Base-by-base conservation (phyloP, 1,140 invertebrate species). In the Eriocheir sinensis region DNA sequence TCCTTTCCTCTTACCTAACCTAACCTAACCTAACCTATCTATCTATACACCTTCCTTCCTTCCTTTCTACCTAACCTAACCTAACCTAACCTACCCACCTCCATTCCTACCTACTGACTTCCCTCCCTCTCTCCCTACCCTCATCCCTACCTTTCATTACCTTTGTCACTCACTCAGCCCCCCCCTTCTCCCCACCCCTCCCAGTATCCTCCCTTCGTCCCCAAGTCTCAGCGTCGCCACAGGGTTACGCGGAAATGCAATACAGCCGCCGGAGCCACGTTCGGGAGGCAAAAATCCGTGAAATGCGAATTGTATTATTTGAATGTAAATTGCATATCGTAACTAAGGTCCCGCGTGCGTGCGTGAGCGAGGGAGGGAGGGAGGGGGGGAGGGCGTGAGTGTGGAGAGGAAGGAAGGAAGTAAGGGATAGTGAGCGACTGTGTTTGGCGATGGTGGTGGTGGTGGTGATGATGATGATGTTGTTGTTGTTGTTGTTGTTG, bases 241-340 rank as follows among this genome's bases (percentile, higher is more conserved):
- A 72, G n/a, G 60, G 60, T n/a, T 72, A 72, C 60, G 60, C 21
- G n/a, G 60, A 72, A 72, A 72, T 72, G 60, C 60, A 72, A 72
- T 72, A 72, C 60, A 48, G 44, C 15, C 15, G 60, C 21, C n/a
- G 60, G 60, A 72, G 60, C 2, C 21, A 72, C n/a, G 4, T 48
- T 8, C 60, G 60, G 21, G 60, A 21, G 60, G 9, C 21, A 72
- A 72, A 72, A 72, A n/a, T 72, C 17, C 21, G 21, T 72, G 60
- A 72, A 72, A 72, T 72, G 60, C 60, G 60, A n/a, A 72, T 72
- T n/a, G 21, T 72, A 72, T 72, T 72, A 72, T 72, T 72, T 72
- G 60, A 72, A 72, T 72, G 60, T 72, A 72, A 72, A 72, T 72
- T 72, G 60, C 27, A n/a, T n/a, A 72, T 72, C 8, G 60, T 72